Conservation (phyloP, 2,888 invertebrate species). For the Sphaeridia pumilis region DNA sequence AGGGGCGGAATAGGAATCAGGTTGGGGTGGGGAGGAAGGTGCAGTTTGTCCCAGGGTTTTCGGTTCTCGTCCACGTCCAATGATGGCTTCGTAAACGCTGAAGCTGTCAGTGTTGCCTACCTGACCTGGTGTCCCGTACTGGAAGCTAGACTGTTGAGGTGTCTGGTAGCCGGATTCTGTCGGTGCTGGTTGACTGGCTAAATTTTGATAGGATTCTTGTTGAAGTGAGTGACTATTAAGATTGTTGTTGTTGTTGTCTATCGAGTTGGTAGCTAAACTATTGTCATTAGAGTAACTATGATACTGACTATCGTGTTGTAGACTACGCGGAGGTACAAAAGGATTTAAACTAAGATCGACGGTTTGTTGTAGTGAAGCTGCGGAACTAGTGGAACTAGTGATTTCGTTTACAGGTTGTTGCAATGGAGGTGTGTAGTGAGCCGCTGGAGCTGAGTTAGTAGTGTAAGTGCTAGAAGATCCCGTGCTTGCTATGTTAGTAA, state of each 20-base stretch:
- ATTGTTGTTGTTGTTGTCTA: not conserved
- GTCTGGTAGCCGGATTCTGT: no score
- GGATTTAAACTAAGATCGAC: no score
- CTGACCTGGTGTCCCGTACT: conserved; percentile 32
- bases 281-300: not conserved
- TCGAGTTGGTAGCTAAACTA: not conserved
- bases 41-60: conserved; percentile 19
- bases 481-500: no score
- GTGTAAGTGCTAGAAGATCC: no score
- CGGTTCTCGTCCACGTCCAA: conserved; percentile 26
- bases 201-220: conserved; percentile 14
- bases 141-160: conserved; percentile 26
- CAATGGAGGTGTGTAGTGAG: no score
- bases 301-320: no score
- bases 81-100: conserved; percentile 30
- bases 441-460: no score
- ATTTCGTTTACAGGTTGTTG: no score
- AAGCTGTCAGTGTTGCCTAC: conserved; percentile 31
- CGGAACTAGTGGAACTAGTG: no score
- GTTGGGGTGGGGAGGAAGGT: conserved; percentile 7
- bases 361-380: no score
- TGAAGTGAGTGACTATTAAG: not conserved
- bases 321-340: no score
- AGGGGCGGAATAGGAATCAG: not conserved
- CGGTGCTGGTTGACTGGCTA: conserved; percentile 15